Evolutionary conservation across 2,888 invertebrate genomes (phyloP).

Genomic region (Leistus spinibarbis): DNA sequence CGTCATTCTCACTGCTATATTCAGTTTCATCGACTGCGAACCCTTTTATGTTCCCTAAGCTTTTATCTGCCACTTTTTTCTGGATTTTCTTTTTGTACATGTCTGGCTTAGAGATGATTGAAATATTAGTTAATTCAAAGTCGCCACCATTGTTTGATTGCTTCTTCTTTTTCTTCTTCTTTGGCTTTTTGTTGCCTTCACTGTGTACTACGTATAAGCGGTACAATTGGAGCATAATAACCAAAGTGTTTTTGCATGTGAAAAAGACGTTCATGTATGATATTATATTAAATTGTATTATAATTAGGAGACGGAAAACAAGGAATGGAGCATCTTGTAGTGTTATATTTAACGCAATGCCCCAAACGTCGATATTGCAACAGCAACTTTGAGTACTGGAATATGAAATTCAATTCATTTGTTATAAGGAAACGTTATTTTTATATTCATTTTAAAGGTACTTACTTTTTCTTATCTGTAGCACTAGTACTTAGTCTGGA

Average conservation of each 20-base stretch:
- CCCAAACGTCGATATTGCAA: conserved; percentile 88
- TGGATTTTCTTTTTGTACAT: conserved; percentile 56
- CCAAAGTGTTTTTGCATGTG: conserved; percentile 88
- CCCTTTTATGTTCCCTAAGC: conserved; percentile 53
- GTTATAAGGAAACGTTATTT: background rate
- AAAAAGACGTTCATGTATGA: conserved; percentile 97
- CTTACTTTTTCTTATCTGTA: conserved; percentile 50
- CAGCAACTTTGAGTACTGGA: conserved; percentile 68
- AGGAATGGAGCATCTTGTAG: conserved; percentile 88
- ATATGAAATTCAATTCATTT: conserved; percentile 37
- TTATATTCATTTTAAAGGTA: background rate
- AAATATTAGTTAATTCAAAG: conserved; percentile 59
- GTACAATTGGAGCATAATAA: conserved; percentile 86
- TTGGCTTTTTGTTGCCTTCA: conserved; percentile 63
- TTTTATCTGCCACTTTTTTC: conserved; percentile 55
- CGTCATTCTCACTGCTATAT: conserved; percentile 37
- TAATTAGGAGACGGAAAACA: conserved; percentile 83
- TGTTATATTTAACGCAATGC: conserved; percentile 85
- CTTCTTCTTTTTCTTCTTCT: conserved; percentile 54
- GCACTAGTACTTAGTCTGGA: conserved; percentile 66
- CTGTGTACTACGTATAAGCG: conserved; percentile 80
- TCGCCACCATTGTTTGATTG: conserved; percentile 44
- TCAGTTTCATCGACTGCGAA: conserved; percentile 50
- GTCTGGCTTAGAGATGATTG: conserved; percentile 60
- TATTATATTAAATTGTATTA: conserved; percentile 85